phyloP scores from a whole-genome alignment of 2,797 vertebrate genomes.

The Lemur catta region DNA sequence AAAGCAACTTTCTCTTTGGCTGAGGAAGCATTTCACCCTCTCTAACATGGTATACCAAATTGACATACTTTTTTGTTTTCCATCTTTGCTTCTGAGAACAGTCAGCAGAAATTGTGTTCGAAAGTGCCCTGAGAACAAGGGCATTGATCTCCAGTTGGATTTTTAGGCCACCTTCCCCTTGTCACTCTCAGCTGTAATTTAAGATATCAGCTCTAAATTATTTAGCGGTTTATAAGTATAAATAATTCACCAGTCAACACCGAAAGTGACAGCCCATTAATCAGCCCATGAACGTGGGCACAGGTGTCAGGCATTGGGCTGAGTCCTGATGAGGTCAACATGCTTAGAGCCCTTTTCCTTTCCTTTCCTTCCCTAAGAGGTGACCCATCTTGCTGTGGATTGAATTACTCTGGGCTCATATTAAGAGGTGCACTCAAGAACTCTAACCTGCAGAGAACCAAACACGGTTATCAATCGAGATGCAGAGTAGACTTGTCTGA shows the following conservation, averaged over 20 bases:
- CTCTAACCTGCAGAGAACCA: background rate
- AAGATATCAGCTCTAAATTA: slow-evolving; percentile 92
- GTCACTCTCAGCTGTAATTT: slow-evolving; percentile 89
- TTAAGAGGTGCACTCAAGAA: background rate
- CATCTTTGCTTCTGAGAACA: slow-evolving; percentile 75
- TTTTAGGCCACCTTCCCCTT: slow-evolving; percentile 83
- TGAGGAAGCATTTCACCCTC: slow-evolving; percentile 70
- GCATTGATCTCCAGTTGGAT: slow-evolving; percentile 82
- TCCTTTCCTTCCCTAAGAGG: slow-evolving; percentile 34
- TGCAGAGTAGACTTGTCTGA: background rate
- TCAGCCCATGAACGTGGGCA: slow-evolving; percentile 83
- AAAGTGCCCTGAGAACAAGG: slow-evolving; percentile 81
- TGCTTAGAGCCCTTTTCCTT: slow-evolving; percentile 47
- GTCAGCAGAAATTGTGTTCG: slow-evolving; percentile 83
- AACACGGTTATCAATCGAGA: background rate
- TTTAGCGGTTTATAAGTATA: slow-evolving; percentile 92
- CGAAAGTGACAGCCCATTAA: slow-evolving; percentile 92
- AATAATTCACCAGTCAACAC: slow-evolving; percentile 96
- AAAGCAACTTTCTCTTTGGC: slow-evolving; percentile 82
- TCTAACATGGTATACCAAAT: slow-evolving; percentile 74
- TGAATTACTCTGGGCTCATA: slow-evolving; percentile 40
- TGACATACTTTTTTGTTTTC: slow-evolving; percentile 71
- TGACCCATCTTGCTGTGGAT: background rate
- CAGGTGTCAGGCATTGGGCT: slow-evolving; percentile 75
- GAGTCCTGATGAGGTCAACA: slow-evolving; percentile 78